Conservation (phyloP, 2,888 invertebrate genomes). For the Drosophila quasianomalipes region DNA sequence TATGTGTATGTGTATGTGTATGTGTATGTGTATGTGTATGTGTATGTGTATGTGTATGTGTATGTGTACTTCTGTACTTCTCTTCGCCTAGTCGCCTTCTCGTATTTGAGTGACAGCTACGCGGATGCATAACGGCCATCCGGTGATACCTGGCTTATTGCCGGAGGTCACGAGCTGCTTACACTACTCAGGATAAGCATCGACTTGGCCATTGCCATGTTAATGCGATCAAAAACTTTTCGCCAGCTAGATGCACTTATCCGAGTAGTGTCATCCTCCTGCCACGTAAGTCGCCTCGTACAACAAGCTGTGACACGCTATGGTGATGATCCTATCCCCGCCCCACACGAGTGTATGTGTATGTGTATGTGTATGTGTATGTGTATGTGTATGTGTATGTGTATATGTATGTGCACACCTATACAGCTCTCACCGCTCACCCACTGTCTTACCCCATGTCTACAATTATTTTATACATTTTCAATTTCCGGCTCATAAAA, state of each 20-base stretch:
- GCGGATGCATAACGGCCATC: neutral
- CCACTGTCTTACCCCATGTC: neutral
- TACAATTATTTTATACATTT: conserved; percentile 44
- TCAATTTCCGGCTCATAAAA: conserved; percentile 66
- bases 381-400: too few relatives aligned
- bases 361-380: too few relatives aligned
- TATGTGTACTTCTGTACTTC: too few relatives aligned
- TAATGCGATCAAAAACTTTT: neutral
- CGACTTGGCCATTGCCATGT: neutral
- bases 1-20: neutral
- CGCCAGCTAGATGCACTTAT: too few relatives aligned
- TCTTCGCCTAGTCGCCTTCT: neutral
- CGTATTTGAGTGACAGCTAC: neutral
- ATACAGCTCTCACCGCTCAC: neutral
- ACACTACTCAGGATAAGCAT: neutral
- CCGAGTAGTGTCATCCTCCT: neutral
- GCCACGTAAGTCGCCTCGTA: neutral
- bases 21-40: neutral
- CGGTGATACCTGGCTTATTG: neutral
- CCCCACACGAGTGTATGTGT: too few relatives aligned
- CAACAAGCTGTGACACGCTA: too few relatives aligned
- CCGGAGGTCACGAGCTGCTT: neutral
- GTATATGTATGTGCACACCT: neutral
- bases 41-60: neutral
- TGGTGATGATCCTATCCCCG: neutral